phyloP scores from a whole-genome alignment of 2,888 invertebrate genomes.

The Meganola albula region DNA sequence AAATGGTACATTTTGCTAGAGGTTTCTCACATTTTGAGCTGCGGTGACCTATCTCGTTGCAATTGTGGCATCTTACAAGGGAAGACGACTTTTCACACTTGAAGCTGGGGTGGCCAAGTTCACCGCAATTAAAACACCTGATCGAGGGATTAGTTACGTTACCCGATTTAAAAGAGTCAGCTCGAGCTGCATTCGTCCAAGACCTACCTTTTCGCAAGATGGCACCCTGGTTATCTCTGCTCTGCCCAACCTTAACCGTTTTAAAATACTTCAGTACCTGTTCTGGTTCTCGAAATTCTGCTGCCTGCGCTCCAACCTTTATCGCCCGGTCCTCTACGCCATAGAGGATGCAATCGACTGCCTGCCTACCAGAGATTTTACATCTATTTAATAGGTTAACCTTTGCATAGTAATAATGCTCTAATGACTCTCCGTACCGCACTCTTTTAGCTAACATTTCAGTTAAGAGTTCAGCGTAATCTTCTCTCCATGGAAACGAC shows the following conservation, averaged over 20 bases:
- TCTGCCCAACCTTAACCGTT: too few species aligned
- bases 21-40: too few species aligned
- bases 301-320: constrained; percentile 2
- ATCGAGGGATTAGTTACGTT: neutral
- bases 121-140: too few species aligned
- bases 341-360: constrained; percentile 2
- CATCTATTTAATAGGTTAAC: constrained; percentile 2
- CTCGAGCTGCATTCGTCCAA: neutral
- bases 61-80: too few species aligned
- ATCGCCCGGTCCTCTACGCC: constrained; percentile 3
- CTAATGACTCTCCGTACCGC: constrained; percentile 2
- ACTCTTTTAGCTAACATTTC: constrained; percentile 21
- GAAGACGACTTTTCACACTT: too few species aligned
- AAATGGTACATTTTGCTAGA: neutral
- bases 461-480: constrained; percentile 16
- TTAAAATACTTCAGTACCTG: constrained; percentile 3
- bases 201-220: neutral
- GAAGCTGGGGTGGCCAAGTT: too few species aligned
- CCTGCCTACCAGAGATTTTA: constrained; percentile 2
- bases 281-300: neutral
- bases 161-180: neutral
- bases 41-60: too few species aligned
- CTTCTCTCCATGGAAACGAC: too few species aligned
- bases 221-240: neutral
- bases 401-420: constrained; percentile 3